These are phyloP conservation scores for Mechanitis mazaeus DNA, from an alignment of 2,888 invertebrate genomes.

Conservation along the genomic window DNA sequence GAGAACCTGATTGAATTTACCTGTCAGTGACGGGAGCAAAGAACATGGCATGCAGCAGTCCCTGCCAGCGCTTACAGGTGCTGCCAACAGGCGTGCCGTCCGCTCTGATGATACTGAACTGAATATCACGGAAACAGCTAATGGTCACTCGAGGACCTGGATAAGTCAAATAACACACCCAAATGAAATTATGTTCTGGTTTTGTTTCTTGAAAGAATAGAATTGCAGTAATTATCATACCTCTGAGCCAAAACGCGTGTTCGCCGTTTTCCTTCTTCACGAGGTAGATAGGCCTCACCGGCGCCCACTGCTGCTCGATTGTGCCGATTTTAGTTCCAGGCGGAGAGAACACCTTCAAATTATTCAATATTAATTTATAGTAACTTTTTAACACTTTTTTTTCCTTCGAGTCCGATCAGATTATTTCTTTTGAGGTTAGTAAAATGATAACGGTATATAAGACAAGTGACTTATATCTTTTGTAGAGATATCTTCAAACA, in stretches of 20 bases:
- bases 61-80: conserved; percentile 63
- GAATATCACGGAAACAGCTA: conserved; percentile 54
- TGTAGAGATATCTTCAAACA: too few relatives aligned
- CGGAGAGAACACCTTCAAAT: conserved; percentile 78
- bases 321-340: conserved; percentile 81
- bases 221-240: conserved; percentile 44
- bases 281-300: conserved; percentile 81
- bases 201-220: too few relatives aligned
- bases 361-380: conserved; percentile 10
- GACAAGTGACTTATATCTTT: too few relatives aligned
- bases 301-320: conserved; percentile 84
- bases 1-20: conserved; percentile 31
- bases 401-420: too few relatives aligned
- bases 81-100: conserved; percentile 50
- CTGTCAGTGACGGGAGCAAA: conserved; percentile 53
- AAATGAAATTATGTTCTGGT: neutral
- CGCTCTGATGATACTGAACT: conserved; percentile 47
- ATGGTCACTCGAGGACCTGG: conserved; percentile 55
- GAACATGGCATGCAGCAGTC: conserved; percentile 57
- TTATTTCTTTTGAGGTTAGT: too few relatives aligned
- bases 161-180: neutral
- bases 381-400: neutral
- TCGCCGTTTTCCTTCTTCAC: conserved; percentile 84
- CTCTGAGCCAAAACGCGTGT: conserved; percentile 83
- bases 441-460: too few relatives aligned